Conservation (phyloP, 2,888 invertebrate genomes). For the Oithona nana region DNA sequence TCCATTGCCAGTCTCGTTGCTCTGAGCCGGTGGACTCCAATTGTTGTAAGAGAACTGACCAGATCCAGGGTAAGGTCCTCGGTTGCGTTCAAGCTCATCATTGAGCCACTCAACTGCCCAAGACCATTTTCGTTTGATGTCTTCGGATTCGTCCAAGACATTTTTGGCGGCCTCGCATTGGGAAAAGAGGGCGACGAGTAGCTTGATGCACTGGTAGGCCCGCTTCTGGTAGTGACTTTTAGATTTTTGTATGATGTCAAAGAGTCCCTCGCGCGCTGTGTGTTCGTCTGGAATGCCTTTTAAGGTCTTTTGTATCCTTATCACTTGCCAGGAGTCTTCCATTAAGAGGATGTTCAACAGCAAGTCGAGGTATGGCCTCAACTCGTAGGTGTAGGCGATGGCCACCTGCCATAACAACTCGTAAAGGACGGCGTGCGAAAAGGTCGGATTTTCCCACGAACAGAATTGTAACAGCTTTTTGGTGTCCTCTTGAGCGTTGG, state of each 20-base stretch:
- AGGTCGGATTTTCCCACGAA: conserved; percentile 90
- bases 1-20: conserved; percentile 84
- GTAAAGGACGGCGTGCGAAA: conserved; percentile 67
- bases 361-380: conserved; percentile 76
- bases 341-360: conserved; percentile 64
- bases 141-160: conserved; percentile 53
- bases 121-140: conserved; percentile 67
- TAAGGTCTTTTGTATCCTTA: conserved; percentile 77
- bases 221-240: conserved; percentile 90
- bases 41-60: conserved; percentile 66
- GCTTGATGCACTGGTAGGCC: conserved; percentile 90
- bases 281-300: conserved; percentile 61
- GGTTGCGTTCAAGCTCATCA: conserved; percentile 56
- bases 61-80: conserved; percentile 28
- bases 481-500: conserved; percentile 75
- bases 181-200: conserved; percentile 71
- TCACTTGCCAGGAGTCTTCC: conserved; percentile 90
- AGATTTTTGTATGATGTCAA: conserved; percentile 77
- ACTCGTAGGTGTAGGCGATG: conserved; percentile 76
- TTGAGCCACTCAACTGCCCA: conserved; percentile 83
- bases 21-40: conserved; percentile 72
- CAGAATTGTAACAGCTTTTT: conserved; percentile 74
- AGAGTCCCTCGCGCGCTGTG: conserved; percentile 55
- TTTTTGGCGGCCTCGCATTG: conserved; percentile 60
- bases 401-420: conserved; percentile 69